Base-by-base conservation (phyloP, 2,797 vertebrate species). In the Sebastes matsubarae region DNA sequence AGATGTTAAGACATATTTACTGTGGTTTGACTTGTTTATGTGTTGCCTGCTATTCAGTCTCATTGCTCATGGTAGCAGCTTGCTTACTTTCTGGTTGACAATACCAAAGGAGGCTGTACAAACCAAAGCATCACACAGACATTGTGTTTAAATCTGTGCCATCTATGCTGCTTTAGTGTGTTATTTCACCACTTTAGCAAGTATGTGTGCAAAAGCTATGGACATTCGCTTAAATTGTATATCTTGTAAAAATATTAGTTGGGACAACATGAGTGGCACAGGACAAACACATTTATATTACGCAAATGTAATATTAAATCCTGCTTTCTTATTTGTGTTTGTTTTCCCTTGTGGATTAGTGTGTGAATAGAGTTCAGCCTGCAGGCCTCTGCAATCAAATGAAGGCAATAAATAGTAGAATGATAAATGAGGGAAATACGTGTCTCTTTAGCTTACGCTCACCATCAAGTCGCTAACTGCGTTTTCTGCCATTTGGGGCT, bases 81-180 rank as follows among this genome's bases (percentile, higher is more conserved):
- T 76, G 60, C 74, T 46, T 13, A 79, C 25, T 67, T 73, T 65
- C 54, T 75, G 57, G 72, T 18, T 71, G 22, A 71, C 29, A 58
- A 34, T 58, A 24, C 27, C 12, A 58, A 46, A 10, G 77, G 25
- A 75, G 8, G 16, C 38, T 60, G 22, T 74, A 67, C 55, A 63
- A 79, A 77, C 29, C 38, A 50, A 36, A 69, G 36, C 18, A 42
- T 68, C 12, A 75, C 20, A 68, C 18, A 66, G 7, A 72, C 58
- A 69, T 59, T 1, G 22, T 54, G 11, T 59, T 78, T 50, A 25
- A 61, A 64, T 75, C 61, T 61, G 20, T 55, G 29, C 60, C 30
- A 55, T 66, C 42, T 71, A 63, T 66, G 36, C 14, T 65, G 36
- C 24, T 30, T 38, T 46, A 27, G 2, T 32, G 2, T 57, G 63